Evolutionary conservation across 2,113 vertebrate species (phyloP), one percentile per base, ranked within the genome.

Genomic region (Oceanites oceanicus): DNA sequence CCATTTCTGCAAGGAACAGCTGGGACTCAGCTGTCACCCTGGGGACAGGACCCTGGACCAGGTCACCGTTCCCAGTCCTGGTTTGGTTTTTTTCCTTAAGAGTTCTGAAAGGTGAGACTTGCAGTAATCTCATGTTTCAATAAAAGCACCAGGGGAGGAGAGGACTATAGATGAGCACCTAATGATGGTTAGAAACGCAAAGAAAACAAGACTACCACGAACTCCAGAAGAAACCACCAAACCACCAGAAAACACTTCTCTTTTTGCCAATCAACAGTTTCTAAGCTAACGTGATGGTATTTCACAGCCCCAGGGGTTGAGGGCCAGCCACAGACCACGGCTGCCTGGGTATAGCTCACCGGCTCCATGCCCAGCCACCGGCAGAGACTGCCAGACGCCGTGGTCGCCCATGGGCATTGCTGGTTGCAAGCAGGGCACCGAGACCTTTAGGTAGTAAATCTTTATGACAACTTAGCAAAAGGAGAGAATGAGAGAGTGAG

Each of bases 301-400:
- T 81, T 91, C 81, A 88, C 73, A 77, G 42, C 77, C 50, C n/a
- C 0, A 1, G 26, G 62, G 45, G 8, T 14, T 29, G 58, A 76
- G 40, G 36, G 61, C 11, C 56, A 65, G 67, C 32, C 62, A 20
- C 0, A 0, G 67, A 76, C 53, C 1, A 1, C 6, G 52, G 56
- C 26, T 86, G 66, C 55, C 26, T 0, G 0, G n/a, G 32, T 82
- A 13, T 16, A 80, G 63, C 63, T 82, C 5, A 1, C 42, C 32
- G 3, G n/a, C 58, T 84, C 67, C 0, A 0, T 34, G 53, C 63
- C 44, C 71, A 71, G 74, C 50, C 0, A 0, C 8, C 1, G 3
- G 47, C 72, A 67, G 45, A 72, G 22, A 50, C 1, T 73, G 73
- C 44, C 93, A 86, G 85, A 72, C 0, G 1, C 49, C 1, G 3